Conservation (phyloP, 1,140 invertebrate species). For the Hylaeus anthracinus region DNA sequence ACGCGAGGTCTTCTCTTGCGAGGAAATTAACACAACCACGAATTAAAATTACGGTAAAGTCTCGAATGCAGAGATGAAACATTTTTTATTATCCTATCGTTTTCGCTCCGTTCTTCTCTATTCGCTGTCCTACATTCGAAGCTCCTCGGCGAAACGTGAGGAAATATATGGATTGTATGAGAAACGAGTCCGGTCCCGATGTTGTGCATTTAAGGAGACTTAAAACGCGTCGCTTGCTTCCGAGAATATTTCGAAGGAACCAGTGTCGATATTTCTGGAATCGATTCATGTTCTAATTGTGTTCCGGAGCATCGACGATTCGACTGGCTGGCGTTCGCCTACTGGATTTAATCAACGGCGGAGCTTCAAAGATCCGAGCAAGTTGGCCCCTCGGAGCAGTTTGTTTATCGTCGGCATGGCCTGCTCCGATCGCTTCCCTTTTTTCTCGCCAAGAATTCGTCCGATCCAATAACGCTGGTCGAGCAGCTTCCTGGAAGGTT, state of each 20-base stretch:
- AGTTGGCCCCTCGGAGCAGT: constrained; percentile 63
- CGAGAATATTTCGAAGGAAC: background rate
- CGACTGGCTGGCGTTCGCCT: constrained; percentile 56
- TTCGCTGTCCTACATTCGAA: too few species aligned
- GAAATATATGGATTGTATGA: too few species aligned
- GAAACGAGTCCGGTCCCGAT: too few species aligned
- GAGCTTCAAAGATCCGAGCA: constrained; percentile 75
- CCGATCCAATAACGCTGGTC: constrained; percentile 58
- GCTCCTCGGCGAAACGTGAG: too few species aligned
- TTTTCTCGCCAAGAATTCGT: constrained; percentile 56
- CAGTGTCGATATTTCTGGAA: constrained; percentile 5
- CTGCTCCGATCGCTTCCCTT: constrained; percentile 53
- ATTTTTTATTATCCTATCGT: too few species aligned
- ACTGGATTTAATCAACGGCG: constrained; percentile 77
- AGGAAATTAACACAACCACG: too few species aligned
- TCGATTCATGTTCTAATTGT: constrained; percentile 33
- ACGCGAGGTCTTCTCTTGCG: background rate
- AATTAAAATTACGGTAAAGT: too few species aligned
- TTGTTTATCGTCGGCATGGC: constrained; percentile 75
- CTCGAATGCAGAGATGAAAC: too few species aligned
- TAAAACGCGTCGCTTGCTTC: background rate
- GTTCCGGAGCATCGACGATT: constrained; percentile 16
- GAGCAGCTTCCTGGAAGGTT: constrained; percentile 70
- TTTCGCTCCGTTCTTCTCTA: too few species aligned
- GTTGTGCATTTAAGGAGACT: too few species aligned